Base-by-base conservation (phyloP, 2,113 vertebrate genomes). In the Anas platyrhynchos region DNA sequence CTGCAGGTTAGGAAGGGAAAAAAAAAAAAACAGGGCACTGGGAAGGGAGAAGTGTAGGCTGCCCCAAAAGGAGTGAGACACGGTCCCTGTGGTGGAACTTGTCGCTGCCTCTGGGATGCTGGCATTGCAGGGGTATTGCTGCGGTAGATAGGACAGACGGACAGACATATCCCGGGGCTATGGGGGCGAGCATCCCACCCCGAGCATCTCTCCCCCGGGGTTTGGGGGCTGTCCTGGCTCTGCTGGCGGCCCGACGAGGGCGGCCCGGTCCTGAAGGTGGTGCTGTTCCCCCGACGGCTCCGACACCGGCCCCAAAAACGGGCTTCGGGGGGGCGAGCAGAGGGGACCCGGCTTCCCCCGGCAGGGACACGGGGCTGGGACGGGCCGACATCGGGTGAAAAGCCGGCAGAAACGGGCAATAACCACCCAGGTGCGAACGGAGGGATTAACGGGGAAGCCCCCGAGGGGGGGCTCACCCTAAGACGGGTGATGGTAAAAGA, bases 381-480 rank as follows among this genome's bases (percentile, higher is more conserved):
- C 26, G 62, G 63, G 22, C 26, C 66, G 63, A 3, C 31, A 25
- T 48, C 48, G 74, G 13, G 54, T 67, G 25, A 16, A 76, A 38
- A 77, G 41, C 7, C 31, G 54, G 27, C 16, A 25, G 61, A 18
- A 69, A 82, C 41, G 59, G 54, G 23, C 74, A 81, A 6, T n/a
- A 67, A 14, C 6, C 29, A 3, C 56, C 41, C 31, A 15, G 56
- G 18, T 13, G 21, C 36, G 78, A 77, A 50, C 34, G 71, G 10
- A 26, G 0, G 4, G n/a, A 27, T 18, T 20, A 44, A 23, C 0
- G 0, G 71, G 52, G 46, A 79, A 71, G 13, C 27, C 36, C 52
- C 78, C 67, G 54, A 29, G 54, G 20, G 22, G 58, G n/a, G 32
- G 31, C 13, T 59, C 56, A 11, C 34, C 62, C 62, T 63, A 46